A percentile compares a stretch with the other conserved stretches of the same genome.
Evolutionary conservation across 2,888 invertebrate species (phyloP).

Genomic region (Thyatira batis): DNA sequence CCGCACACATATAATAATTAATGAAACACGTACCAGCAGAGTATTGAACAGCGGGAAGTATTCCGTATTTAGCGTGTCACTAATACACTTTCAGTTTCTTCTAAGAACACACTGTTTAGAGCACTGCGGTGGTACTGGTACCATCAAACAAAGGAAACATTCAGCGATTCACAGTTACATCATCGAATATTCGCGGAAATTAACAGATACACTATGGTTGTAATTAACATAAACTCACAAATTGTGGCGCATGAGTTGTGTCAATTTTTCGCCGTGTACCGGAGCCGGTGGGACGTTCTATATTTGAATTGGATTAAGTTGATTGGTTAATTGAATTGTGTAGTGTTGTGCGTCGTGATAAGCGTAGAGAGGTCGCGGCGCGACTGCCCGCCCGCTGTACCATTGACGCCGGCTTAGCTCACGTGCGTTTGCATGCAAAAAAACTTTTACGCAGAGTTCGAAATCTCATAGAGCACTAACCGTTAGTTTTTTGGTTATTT

Average conservation of each 20-base stretch:
- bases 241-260: conserved; percentile 27
- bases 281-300: conserved; percentile 18
- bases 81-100: conserved; percentile 60
- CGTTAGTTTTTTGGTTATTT: too few relatives aligned
- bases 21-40: conserved; percentile 38
- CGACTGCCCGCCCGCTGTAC: conserved; percentile 69
- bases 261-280: conserved; percentile 14
- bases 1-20: conserved; percentile 19
- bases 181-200: conserved; percentile 65
- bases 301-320: conserved; percentile 52
- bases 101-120: conserved; percentile 56
- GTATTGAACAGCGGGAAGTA: conserved; percentile 32
- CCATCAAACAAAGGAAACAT: conserved; percentile 59
- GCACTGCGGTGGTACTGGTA: conserved; percentile 37
- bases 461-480: conserved; percentile 53
- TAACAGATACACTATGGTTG: conserved; percentile 42
- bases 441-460: conserved; percentile 65
- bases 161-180: conserved; percentile 63
- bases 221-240: conserved; percentile 48
- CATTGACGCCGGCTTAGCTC: conserved; percentile 60
- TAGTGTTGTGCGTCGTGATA: conserved; percentile 67
- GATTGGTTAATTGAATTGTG: conserved; percentile 61
- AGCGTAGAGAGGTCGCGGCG: conserved; percentile 68
- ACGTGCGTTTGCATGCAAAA: conserved; percentile 75
- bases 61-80: conserved; percentile 54